Conservation (phyloP, 37 sponge, comb jelly and placozoan genomes). For the Lycopodina hypogea region DNA sequence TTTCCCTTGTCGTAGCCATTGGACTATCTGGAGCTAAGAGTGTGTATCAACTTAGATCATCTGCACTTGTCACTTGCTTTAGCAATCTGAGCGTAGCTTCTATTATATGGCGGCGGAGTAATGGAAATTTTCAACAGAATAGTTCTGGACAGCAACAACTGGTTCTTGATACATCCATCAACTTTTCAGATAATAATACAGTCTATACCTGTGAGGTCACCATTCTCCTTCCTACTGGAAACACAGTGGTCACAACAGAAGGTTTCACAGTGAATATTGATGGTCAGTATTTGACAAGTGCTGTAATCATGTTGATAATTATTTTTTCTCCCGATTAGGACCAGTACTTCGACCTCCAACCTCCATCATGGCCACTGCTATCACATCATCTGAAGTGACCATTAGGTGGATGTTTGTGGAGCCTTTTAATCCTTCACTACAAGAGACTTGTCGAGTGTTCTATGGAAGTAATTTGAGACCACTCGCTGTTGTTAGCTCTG, state of each 20-base stretch:
- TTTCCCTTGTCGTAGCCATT: neutral
- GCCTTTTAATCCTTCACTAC: neutral
- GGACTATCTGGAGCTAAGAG: neutral
- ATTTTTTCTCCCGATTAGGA: too few species aligned
- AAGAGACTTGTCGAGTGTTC: neutral
- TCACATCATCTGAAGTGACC: neutral
- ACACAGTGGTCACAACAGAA: neutral
- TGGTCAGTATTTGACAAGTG: neutral
- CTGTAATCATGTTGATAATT: too few species aligned
- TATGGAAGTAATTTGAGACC: neutral
- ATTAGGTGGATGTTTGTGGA: neutral
- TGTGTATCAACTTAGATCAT: neutral
- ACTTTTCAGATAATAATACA: neutral
- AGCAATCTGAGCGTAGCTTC: neutral
- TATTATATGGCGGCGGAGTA: neutral
- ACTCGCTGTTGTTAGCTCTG: neutral
- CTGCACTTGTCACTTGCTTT: neutral
- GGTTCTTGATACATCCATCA: neutral
- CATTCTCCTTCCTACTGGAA: neutral
- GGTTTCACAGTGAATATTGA: neutral
- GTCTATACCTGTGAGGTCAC: conserved; percentile 1
- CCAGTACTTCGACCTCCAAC: too few species aligned
- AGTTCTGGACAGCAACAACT: conserved; percentile 18
- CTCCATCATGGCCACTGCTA: neutral
- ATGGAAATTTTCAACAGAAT: neutral